Conservation (phyloP, 1,140 invertebrate genomes). For the Muscidifurax raptorellus region DNA sequence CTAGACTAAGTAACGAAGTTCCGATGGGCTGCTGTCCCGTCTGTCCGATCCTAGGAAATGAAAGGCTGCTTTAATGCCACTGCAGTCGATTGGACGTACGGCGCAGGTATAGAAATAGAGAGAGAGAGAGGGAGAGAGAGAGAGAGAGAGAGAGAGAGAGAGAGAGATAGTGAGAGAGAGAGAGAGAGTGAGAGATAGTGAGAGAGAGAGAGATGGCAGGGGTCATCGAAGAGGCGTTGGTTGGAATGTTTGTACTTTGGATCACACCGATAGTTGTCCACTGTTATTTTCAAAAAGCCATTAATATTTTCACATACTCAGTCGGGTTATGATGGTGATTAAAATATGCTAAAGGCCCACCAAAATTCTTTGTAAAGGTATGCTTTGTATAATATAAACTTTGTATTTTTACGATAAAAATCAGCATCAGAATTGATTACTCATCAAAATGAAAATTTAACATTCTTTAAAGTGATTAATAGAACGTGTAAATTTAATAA, state of each 20-base stretch:
- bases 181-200: too few relatives aligned
- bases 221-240: background rate
- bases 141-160: background rate
- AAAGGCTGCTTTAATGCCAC: constrained; percentile 36
- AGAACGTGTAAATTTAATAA: too few relatives aligned
- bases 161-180: background rate
- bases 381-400: background rate
- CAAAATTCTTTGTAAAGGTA: too few relatives aligned
- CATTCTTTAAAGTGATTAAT: too few relatives aligned
- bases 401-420: background rate
- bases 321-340: too few relatives aligned
- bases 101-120: background rate
- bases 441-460: too few relatives aligned
- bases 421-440: too few relatives aligned
- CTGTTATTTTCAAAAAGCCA: background rate
- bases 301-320: background rate
- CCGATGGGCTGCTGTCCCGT: constrained; percentile 32
- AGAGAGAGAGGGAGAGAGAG: background rate
- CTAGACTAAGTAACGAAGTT: constrained; percentile 60
- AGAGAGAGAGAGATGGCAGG: background rate
- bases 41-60: constrained; percentile 50
- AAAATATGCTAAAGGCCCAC: too few relatives aligned
- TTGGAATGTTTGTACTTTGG: background rate
- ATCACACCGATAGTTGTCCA: background rate
- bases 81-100: background rate